These are phyloP conservation scores for Plemyria rubiginata DNA, from an alignment of 2,888 invertebrate genomes.

Conservation along the genomic window DNA sequence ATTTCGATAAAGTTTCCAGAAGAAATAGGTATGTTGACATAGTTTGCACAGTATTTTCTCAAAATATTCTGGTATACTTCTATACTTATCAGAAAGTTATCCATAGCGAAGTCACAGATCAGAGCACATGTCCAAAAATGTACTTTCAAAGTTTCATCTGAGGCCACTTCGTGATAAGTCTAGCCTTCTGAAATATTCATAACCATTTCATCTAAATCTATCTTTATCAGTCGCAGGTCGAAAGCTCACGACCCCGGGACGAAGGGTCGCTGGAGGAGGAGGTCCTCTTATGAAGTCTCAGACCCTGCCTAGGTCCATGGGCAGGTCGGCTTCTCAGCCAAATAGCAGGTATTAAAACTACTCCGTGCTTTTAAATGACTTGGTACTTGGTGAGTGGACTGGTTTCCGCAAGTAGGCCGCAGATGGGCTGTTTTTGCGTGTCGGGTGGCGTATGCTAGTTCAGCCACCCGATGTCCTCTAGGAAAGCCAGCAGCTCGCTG, in stretches of 20 bases:
- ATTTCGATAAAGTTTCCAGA: neutral
- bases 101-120: too few relatives aligned
- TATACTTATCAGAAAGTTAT: too few relatives aligned
- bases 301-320: slow-evolving; percentile 94
- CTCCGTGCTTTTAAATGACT: neutral
- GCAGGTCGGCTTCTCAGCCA: slow-evolving; percentile 84
- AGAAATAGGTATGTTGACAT: neutral
- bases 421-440: too few relatives aligned
- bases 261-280: slow-evolving; percentile 87
- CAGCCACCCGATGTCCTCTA: too few relatives aligned
- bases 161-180: too few relatives aligned
- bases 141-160: too few relatives aligned
- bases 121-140: too few relatives aligned
- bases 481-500: too few relatives aligned
- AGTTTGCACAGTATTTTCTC: neutral
- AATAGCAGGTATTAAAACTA: slow-evolving; percentile 49
- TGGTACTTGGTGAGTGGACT: too few relatives aligned
- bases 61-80: too few relatives aligned
- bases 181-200: neutral
- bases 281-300: slow-evolving; percentile 92
- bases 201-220: neutral
- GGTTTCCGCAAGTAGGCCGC: too few relatives aligned
- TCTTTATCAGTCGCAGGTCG: slow-evolving; percentile 89
- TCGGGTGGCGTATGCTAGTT: too few relatives aligned
- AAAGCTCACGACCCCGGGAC: slow-evolving; percentile 90